phyloP scores from a whole-genome alignment of 2,888 invertebrate species.

The Scaptomyza cyrtandrae region DNA sequence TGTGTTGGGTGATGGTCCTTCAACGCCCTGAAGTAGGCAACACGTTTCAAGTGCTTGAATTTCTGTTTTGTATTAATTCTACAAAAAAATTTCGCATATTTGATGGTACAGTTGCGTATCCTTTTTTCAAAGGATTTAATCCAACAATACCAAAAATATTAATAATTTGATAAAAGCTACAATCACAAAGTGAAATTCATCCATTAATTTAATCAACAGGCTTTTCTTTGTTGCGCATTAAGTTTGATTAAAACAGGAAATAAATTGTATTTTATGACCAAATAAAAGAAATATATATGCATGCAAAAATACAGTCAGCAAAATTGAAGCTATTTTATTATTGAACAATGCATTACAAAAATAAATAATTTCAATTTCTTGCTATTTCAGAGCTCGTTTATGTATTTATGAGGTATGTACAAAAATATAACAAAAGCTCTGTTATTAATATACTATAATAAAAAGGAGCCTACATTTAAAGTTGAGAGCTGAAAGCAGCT shows the following conservation, averaged over 20 bases:
- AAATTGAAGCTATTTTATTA: constrained; percentile 1
- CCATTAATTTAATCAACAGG: constrained; percentile 10
- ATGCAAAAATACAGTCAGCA: constrained; percentile 6
- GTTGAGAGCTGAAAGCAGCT: constrained; percentile 60
- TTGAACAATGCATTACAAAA: constrained; percentile 11
- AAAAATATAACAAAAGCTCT: constrained; percentile 1
- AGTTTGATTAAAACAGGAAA: background rate
- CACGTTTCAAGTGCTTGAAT: constrained; percentile 52
- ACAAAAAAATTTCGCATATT: background rate
- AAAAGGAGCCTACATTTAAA: constrained; percentile 36
- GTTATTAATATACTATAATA: constrained; percentile 20
- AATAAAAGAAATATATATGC: background rate
- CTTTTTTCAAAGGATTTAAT: background rate
- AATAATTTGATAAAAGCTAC: background rate
- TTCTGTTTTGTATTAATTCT: constrained; percentile 31
- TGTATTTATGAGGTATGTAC: constrained; percentile 73
- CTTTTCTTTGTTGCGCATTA: background rate
- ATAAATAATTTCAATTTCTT: constrained; percentile 1
- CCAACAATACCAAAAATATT: background rate
- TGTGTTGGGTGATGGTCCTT: constrained; percentile 58
- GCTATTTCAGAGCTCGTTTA: constrained; percentile 62
- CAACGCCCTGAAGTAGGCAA: constrained; percentile 75
- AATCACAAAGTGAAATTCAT: constrained; percentile 1
- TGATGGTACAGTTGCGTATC: constrained; percentile 48
- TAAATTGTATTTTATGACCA: background rate